A percentile compares a stretch with the other conserved stretches of the same genome.
phyloP scores from a whole-genome alignment of 2,113 vertebrate genomes.

The Miniopterus natalensis region DNA sequence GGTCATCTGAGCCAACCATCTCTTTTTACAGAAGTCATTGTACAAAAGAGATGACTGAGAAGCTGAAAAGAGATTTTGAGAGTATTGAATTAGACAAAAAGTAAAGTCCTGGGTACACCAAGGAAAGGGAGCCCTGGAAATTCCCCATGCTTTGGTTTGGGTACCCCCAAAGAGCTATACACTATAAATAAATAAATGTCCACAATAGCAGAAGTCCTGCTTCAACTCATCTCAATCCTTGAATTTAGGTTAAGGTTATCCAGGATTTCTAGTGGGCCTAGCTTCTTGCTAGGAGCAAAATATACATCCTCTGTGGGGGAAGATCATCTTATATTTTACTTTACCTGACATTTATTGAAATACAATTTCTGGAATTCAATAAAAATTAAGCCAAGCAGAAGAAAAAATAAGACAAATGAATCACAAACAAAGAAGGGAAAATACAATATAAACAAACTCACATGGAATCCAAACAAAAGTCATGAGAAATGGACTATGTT shows the following conservation, averaged over 20 bases:
- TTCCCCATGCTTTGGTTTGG: not conserved
- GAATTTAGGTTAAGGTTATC: not conserved
- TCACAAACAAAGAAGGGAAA: not conserved
- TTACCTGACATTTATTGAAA: not conserved
- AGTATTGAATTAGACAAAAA: not conserved
- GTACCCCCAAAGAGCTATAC: not conserved
- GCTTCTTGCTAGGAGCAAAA: not conserved
- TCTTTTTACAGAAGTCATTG: not conserved
- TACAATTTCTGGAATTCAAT: not conserved
- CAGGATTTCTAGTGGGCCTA: not conserved
- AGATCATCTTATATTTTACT: not conserved
- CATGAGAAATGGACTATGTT: not conserved
- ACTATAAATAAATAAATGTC: not conserved
- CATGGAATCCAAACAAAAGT: not conserved
- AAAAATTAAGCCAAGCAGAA: not conserved
- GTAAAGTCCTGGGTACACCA: not conserved
- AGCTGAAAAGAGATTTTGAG: not conserved
- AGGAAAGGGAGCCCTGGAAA: not conserved
- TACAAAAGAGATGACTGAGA: not conserved
- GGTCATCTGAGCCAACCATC: not conserved
- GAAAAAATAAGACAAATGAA: not conserved
- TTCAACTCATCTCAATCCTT: not conserved
- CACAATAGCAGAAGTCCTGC: not conserved
- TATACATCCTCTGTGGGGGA: not conserved
- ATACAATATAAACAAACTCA: not conserved